Conservation (phyloP, 2,113 vertebrate genomes). For the Aix galericulata region DNA sequence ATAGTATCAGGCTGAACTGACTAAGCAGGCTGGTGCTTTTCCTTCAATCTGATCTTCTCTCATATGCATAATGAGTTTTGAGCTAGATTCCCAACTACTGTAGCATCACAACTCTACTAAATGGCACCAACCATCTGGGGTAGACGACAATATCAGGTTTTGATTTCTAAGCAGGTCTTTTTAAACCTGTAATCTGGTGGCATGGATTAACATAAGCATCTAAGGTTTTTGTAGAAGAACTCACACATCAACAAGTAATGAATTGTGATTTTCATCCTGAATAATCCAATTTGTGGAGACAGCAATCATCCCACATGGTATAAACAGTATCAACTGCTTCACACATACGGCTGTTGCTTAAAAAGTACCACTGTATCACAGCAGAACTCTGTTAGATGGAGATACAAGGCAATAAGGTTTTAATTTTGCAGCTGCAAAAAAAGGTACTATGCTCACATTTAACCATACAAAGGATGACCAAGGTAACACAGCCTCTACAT, state of each 20-base stretch:
- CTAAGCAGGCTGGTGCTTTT: background rate
- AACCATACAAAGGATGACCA: background rate
- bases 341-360: accelerated
- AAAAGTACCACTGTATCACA: background rate
- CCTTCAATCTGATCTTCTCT: constrained; percentile 4
- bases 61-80: background rate
- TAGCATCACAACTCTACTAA: background rate
- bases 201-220: constrained; percentile 6
- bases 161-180: background rate
- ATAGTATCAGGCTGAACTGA: constrained; percentile 8
- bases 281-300: constrained; percentile 13
- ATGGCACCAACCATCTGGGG: background rate
- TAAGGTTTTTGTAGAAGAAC: background rate
- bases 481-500: background rate
- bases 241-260: constrained; percentile 2
- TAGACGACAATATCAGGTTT: background rate
- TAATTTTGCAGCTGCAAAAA: background rate
- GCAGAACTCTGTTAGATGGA: background rate
- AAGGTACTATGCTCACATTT: background rate
- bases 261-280: constrained; percentile 2
- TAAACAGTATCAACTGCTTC: background rate
- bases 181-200: background rate
- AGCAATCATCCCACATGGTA: background rate
- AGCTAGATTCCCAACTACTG: background rate
- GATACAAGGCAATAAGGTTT: background rate